These are phyloP conservation scores for Dinoponera quadriceps DNA, from an alignment of 1,140 invertebrate genomes.

Conservation along the genomic window DNA sequence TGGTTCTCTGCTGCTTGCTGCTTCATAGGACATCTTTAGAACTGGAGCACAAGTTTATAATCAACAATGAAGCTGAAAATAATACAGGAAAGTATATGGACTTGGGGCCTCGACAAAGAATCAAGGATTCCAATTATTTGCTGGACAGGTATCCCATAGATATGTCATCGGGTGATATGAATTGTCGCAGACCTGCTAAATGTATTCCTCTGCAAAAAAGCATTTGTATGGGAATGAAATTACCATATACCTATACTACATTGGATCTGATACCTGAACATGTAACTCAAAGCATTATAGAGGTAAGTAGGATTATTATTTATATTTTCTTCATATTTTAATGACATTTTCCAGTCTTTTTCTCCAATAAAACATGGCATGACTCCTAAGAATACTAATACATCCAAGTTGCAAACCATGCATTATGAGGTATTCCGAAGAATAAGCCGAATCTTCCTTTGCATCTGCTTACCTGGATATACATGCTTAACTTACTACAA, in stretches of 20 bases:
- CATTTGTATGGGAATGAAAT: conserved; percentile 91
- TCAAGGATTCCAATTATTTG: conserved; percentile 79
- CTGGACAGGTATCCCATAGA: conserved; percentile 77
- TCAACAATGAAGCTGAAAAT: conserved; percentile 72
- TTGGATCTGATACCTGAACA: conserved; percentile 90
- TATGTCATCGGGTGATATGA: conserved; percentile 76
- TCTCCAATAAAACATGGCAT: neutral
- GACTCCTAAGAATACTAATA: neutral
- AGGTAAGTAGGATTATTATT: conserved; percentile 77
- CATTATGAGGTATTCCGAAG: neutral
- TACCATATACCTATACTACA: conserved; percentile 92
- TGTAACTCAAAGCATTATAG: conserved; percentile 88
- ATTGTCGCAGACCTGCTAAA: conserved; percentile 87
- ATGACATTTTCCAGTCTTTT: neutral
- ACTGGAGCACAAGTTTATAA: conserved; percentile 68
- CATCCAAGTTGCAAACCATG: conserved; percentile 23
- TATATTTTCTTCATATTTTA: conserved; percentile 2
- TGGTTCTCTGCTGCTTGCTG: conserved; percentile 60
- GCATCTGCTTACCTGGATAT: neutral
- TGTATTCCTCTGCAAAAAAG: conserved; percentile 89
- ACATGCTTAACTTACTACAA: neutral
- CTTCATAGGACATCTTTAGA: conserved; percentile 64
- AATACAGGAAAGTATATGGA: conserved; percentile 77
- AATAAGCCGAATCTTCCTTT: conserved; percentile 7
- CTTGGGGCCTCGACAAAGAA: conserved; percentile 70